Conservation (phyloP, 2,113 vertebrate genomes). For the Shinisaurus crocodilurus region DNA sequence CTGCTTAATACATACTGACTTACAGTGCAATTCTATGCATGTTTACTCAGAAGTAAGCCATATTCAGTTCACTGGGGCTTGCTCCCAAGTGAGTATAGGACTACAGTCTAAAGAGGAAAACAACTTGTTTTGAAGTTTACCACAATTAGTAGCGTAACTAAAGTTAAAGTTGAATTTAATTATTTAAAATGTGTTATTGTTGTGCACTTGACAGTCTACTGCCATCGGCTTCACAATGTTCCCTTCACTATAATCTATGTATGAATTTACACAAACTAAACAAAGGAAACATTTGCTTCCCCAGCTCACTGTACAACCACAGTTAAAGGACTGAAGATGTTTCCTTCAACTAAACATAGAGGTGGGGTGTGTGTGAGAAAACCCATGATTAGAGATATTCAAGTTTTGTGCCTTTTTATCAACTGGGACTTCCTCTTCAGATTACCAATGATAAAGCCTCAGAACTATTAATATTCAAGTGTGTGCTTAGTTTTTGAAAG, state of each 20-base stretch:
- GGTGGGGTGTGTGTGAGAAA: neutral
- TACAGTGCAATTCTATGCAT: neutral
- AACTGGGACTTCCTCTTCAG: neutral
- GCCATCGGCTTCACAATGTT: neutral
- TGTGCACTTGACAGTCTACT: neutral
- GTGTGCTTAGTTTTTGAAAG: neutral
- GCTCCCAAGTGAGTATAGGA: neutral
- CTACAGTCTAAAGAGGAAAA: neutral
- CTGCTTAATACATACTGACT: neutral
- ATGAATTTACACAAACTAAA: neutral
- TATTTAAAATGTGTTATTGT: neutral
- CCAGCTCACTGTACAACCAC: too few species aligned
- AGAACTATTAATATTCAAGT: neutral
- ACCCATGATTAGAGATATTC: neutral
- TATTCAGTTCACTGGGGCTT: neutral
- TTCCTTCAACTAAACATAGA: neutral
- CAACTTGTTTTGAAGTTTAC: neutral
- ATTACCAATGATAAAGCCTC: neutral
- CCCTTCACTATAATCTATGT: neutral
- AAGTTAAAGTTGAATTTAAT: neutral
- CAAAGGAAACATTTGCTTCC: neutral
- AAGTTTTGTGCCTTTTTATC: neutral
- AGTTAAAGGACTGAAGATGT: neutral
- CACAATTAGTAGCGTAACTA: too few species aligned
- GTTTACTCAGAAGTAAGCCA: neutral